A percentile compares a stretch with the other conserved stretches of the same genome.
These are phyloP conservation scores for Phoenoteleia sp. DNA, from an alignment of 2,888 invertebrate species.

Conservation along the genomic window DNA sequence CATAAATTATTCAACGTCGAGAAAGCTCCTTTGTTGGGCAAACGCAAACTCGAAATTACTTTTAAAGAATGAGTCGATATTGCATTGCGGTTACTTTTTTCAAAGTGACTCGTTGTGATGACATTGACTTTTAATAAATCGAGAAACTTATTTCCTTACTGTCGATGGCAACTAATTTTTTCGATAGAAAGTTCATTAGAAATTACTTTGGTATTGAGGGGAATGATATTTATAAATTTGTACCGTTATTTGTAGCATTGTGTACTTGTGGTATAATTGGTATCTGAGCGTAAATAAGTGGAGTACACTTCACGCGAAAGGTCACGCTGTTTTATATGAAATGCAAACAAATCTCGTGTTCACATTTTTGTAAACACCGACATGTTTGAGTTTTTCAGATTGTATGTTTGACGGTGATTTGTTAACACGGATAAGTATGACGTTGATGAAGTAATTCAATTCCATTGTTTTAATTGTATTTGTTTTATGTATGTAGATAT, in stretches of 20 bases:
- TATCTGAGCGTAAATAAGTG: background rate
- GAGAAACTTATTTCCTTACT: background rate
- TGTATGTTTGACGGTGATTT: background rate
- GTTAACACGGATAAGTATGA: too few species aligned
- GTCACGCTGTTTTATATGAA: background rate
- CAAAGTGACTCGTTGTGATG: background rate
- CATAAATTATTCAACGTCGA: conserved; percentile 33
- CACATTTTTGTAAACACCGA: background rate
- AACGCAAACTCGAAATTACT: background rate
- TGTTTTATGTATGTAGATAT: too few species aligned
- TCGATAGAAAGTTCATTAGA: background rate
- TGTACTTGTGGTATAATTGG: background rate
- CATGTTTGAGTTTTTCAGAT: background rate
- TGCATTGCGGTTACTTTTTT: background rate
- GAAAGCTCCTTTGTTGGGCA: conserved; percentile 23
- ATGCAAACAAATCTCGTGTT: background rate
- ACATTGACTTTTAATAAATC: background rate
- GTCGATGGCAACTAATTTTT: background rate
- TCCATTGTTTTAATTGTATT: too few species aligned
- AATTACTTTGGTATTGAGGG: background rate
- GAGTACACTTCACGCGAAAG: background rate
- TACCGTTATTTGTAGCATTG: background rate
- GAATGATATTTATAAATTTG: background rate
- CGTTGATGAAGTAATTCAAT: too few species aligned
- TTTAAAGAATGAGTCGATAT: background rate